phyloP scores from a whole-genome alignment of 2,888 invertebrate genomes.

The Cinara cedri region DNA sequence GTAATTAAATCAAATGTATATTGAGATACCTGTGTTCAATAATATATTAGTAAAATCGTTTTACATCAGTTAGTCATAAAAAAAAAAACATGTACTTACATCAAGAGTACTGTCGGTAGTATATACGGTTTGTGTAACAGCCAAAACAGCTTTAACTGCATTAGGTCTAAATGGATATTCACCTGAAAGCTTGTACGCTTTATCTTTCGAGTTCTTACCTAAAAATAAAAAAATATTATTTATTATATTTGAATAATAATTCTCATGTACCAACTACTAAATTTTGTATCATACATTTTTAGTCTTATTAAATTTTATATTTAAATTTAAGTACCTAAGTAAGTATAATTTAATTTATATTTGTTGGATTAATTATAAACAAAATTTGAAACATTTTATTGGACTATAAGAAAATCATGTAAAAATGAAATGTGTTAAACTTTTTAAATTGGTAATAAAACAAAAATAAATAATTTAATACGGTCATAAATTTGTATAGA shows the following conservation, averaged over 20 bases:
- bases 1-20: slow-evolving; percentile 11
- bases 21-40: neutral
- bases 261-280: no score
- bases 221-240: neutral
- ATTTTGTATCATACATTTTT: no score
- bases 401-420: no score
- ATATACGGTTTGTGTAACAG: neutral
- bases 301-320: no score
- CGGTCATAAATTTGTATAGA: no score
- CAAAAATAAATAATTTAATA: no score
- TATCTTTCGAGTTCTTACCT: slow-evolving; percentile 62
- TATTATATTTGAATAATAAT: slow-evolving; percentile 58
- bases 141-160: slow-evolving; percentile 72
- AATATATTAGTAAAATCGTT: neutral
- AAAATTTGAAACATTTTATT: no score
- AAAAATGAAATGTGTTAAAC: no score
- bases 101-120: neutral
- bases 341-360: no score
- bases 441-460: no score
- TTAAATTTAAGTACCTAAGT: no score
- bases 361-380: no score
- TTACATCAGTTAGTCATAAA: neutral
- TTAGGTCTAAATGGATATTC: slow-evolving; percentile 78
- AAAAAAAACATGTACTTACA: slow-evolving; percentile 23
- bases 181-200: slow-evolving; percentile 71